Evolutionary conservation across 2,797 vertebrate genomes (phyloP).

Genomic region (Neostethus bicornis): DNA sequence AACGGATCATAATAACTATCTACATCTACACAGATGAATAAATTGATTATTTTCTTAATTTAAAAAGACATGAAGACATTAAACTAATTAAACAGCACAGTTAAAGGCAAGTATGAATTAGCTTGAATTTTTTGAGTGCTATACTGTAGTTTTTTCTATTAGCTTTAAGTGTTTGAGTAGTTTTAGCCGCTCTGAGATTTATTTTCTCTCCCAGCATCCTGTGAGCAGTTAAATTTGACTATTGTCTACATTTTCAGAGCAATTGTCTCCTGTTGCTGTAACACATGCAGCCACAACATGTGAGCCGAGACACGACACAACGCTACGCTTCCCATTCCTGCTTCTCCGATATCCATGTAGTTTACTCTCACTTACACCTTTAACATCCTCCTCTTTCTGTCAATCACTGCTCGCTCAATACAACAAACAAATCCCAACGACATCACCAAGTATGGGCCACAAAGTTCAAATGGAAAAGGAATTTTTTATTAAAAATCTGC

Average conservation of each 20-base stretch:
- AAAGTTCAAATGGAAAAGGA: conserved; percentile 7
- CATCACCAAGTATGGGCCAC: conserved; percentile 9
- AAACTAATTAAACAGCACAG: conserved; percentile 8
- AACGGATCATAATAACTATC: too few relatives aligned
- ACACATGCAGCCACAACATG: conserved; percentile 14
- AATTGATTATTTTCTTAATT: too few relatives aligned
- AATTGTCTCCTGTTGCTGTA: conserved; percentile 9
- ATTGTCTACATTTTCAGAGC: conserved; percentile 9
- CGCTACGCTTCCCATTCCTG: conserved; percentile 17
- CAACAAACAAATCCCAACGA: conserved; percentile 25
- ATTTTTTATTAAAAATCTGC: not conserved
- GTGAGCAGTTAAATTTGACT: not conserved
- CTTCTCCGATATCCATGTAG: conserved; percentile 22
- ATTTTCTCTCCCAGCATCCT: not conserved
- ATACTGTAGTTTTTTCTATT: not conserved
- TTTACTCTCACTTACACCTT: conserved; percentile 29
- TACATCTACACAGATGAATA: too few relatives aligned
- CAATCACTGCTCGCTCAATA: conserved; percentile 15
- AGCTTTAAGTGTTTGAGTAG: not conserved
- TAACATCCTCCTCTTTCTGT: conserved; percentile 17
- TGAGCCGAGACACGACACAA: conserved; percentile 2
- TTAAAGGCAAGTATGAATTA: conserved; percentile 10
- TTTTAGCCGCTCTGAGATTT: not conserved
- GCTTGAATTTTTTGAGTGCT: too few relatives aligned
- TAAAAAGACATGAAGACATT: conserved; percentile 7